Conservation (phyloP, 2,113 vertebrate genomes). For the Morone saxatilis region DNA sequence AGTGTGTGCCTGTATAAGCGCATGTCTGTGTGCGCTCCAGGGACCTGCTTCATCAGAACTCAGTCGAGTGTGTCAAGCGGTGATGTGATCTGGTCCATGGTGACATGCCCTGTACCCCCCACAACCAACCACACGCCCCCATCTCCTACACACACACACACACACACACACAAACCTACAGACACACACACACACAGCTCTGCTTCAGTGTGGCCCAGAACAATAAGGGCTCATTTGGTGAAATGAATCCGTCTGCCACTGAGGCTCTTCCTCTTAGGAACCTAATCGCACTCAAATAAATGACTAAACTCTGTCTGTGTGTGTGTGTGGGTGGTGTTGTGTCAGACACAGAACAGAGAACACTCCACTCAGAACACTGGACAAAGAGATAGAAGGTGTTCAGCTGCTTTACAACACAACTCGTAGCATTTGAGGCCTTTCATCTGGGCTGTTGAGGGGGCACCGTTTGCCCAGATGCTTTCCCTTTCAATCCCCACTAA, state of each 20-base stretch:
- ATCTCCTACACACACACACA: not conserved
- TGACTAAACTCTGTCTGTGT: conserved; percentile 40
- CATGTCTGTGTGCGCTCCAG: conserved; percentile 18
- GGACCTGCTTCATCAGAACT: conserved; percentile 44
- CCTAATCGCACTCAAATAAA: conserved; percentile 58
- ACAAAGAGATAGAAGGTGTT: not conserved
- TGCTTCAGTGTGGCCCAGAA: conserved; percentile 60
- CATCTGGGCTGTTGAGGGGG: not conserved
- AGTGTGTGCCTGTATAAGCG: not conserved
- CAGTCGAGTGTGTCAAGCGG: conserved; percentile 46
- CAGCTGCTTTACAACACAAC: conserved; percentile 3
- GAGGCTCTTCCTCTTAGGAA: conserved; percentile 54
- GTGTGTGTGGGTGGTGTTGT: conserved; percentile 16
- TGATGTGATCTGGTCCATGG: conserved; percentile 49
- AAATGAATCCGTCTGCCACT: conserved; percentile 67
- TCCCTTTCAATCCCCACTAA: conserved; percentile 21
- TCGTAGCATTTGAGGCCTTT: conserved; percentile 15
- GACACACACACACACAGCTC: conserved; percentile 33
- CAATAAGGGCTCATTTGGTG: conserved; percentile 69
- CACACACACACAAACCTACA: conserved; percentile 16
- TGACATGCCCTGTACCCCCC: conserved; percentile 18
- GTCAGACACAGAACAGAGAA: not conserved
- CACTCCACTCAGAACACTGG: no score
- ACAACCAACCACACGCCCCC: not conserved
- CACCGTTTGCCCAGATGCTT: conserved; percentile 8